Percentiles rank a stretch among this genome's conserved stretches.
Evolutionary conservation across 2,797 vertebrate genomes (phyloP).

Genomic region (Gadopsis marmoratus): DNA sequence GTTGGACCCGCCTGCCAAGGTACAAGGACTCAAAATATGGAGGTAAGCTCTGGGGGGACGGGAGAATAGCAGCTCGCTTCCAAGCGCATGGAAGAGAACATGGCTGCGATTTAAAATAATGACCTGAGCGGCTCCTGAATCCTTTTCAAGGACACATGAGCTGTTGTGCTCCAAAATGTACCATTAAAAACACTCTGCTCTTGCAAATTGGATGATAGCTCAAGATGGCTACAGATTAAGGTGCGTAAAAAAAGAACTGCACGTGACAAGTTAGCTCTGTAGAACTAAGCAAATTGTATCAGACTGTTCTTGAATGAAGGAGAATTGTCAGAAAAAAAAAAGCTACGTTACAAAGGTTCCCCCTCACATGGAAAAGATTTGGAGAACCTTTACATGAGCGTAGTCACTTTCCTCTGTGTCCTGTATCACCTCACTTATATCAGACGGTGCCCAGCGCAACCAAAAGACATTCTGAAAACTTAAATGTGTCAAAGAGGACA

Average conservation of each 20-base stretch:
- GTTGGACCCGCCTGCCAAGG: conserved; percentile 82
- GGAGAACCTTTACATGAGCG: conserved; percentile 15
- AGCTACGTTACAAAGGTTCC: neutral
- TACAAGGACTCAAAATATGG: conserved; percentile 80
- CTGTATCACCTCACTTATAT: conserved; percentile 8
- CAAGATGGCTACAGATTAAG: conserved; percentile 15
- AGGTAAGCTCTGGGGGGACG: conserved; percentile 69
- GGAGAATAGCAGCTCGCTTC: conserved; percentile 44
- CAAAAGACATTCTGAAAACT: conserved; percentile 1
- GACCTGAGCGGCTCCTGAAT: conserved; percentile 53
- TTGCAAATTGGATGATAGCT: conserved; percentile 5
- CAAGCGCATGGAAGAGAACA: conserved; percentile 46
- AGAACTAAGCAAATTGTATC: conserved; percentile 1
- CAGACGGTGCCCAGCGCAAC: conserved; percentile 30
- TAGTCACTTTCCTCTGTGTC: neutral
- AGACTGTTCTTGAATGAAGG: neutral
- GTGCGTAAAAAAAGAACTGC: neutral
- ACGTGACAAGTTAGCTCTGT: neutral
- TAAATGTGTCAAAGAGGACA: conserved; percentile 17
- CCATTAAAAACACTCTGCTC: neutral
- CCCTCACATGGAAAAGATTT: conserved; percentile 48
- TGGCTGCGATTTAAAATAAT: conserved; percentile 64
- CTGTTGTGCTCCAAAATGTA: conserved; percentile 37
- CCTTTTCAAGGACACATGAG: conserved; percentile 65
- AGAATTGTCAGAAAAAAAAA: conserved; percentile 27